A percentile compares a stretch with the other conserved stretches of the same genome.
Evolutionary conservation across 2,797 vertebrate species (phyloP).

Genomic region (Micrastur ruficollis): DNA sequence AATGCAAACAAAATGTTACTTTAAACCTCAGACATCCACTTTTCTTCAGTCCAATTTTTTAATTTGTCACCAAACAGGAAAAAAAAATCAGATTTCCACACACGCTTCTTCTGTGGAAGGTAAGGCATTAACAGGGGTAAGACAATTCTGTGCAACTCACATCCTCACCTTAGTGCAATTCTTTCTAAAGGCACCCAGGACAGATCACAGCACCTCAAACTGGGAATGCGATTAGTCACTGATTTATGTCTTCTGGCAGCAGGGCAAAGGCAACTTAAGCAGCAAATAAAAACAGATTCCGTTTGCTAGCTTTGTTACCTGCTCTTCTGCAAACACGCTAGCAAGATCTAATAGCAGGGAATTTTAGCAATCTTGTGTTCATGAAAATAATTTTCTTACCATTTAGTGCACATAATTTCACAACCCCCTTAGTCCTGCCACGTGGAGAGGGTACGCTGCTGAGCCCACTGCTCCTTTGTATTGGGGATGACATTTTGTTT

Average conservation of each 20-base stretch:
- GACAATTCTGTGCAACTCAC: neutral
- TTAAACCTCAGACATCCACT: neutral
- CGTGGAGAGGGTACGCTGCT: neutral
- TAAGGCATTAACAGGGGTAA: neutral
- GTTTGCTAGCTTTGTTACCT: neutral
- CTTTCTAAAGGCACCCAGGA: neutral
- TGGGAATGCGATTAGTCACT: neutral
- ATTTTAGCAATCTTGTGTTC: neutral
- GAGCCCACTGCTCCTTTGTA: neutral
- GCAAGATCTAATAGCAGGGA: neutral
- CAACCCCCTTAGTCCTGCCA: neutral
- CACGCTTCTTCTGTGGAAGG: neutral
- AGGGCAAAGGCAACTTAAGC: neutral
- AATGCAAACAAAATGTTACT: constrained; percentile 20
- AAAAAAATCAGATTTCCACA: neutral
- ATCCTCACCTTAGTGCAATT: neutral
- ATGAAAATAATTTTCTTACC: neutral
- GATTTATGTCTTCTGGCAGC: constrained; percentile 27
- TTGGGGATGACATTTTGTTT: neutral
- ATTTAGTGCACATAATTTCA: neutral
- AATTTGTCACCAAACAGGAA: neutral
- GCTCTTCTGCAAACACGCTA: neutral
- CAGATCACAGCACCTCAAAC: neutral
- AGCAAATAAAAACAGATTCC: constrained; percentile 14
- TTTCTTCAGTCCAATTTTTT: neutral